These are phyloP conservation scores for Montipora sp. DNA, from an alignment of 64 coral and sea anemone species.

Conservation along the genomic window DNA sequence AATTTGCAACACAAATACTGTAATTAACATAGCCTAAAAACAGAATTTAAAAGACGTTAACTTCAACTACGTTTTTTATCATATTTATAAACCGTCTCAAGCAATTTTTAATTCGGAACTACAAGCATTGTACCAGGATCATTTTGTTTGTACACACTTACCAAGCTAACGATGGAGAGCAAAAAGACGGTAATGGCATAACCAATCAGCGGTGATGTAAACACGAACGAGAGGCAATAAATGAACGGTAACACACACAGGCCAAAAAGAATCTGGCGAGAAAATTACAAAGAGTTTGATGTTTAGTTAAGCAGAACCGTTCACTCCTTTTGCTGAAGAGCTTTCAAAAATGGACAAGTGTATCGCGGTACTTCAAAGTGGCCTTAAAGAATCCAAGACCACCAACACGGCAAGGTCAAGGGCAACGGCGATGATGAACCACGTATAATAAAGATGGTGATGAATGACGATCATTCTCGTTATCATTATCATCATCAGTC, in stretches of 20 bases:
- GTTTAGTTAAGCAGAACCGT: background rate
- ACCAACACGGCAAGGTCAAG: background rate
- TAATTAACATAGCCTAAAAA: slow-evolving; percentile 86
- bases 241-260: slow-evolving; percentile 85
- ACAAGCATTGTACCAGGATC: too few species aligned
- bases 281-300: background rate
- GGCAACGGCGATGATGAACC: background rate
- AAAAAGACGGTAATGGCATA: slow-evolving; percentile 92
- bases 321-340: too few species aligned
- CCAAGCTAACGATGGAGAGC: slow-evolving; percentile 86
- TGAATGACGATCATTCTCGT: too few species aligned
- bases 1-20: slow-evolving; percentile 78
- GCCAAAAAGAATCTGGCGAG: slow-evolving; percentile 81
- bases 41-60: background rate
- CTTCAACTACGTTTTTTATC: background rate
- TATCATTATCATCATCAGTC: too few species aligned
- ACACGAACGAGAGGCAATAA: slow-evolving; percentile 86
- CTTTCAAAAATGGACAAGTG: background rate
- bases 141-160: slow-evolving; percentile 25
- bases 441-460: background rate
- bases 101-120: too few species aligned
- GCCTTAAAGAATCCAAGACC: too few species aligned
- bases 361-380: too few species aligned
- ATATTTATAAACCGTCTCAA: background rate
- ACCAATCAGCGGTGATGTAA: slow-evolving; percentile 82